A percentile compares a stretch with the other conserved stretches of the same genome.
Conservation (phyloP, 2,113 vertebrate genomes). For the Sorex araneus region DNA sequence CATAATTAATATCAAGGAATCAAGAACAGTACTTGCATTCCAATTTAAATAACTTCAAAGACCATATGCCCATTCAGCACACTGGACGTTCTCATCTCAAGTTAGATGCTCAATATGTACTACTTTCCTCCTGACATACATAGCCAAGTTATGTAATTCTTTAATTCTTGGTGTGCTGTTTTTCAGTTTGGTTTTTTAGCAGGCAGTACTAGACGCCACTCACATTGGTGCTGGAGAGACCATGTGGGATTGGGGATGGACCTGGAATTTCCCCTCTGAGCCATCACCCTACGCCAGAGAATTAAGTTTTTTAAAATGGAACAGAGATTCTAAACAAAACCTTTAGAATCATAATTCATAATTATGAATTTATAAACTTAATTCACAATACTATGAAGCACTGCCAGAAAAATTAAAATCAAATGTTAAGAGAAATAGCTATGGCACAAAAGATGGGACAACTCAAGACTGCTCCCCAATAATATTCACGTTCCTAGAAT, state of each 20-base stretch:
- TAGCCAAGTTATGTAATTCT: conserved; percentile 23
- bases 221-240: too few relatives aligned
- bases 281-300: neutral
- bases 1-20: neutral
- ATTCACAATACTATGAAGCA: conserved; percentile 2
- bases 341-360: conserved; percentile 46
- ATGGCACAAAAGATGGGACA: conserved; percentile 39
- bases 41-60: neutral
- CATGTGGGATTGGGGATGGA: too few relatives aligned
- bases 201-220: too few relatives aligned
- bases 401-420: neutral
- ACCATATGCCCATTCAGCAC: neutral
- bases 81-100: neutral
- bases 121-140: neutral
- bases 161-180: neutral
- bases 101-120: neutral
- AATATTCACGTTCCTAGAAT: conserved; percentile 26
- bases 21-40: neutral
- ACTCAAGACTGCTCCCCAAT: conserved; percentile 39
- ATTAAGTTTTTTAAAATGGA: neutral
- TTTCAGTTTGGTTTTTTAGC: too few relatives aligned
- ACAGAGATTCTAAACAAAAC: conserved; percentile 2
- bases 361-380: conserved; percentile 39
- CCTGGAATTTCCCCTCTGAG: too few relatives aligned
- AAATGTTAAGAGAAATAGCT: conserved; percentile 51